These are phyloP conservation scores for Propithecus coquereli DNA, from an alignment of 2,113 vertebrate genomes.

Conservation along the genomic window DNA sequence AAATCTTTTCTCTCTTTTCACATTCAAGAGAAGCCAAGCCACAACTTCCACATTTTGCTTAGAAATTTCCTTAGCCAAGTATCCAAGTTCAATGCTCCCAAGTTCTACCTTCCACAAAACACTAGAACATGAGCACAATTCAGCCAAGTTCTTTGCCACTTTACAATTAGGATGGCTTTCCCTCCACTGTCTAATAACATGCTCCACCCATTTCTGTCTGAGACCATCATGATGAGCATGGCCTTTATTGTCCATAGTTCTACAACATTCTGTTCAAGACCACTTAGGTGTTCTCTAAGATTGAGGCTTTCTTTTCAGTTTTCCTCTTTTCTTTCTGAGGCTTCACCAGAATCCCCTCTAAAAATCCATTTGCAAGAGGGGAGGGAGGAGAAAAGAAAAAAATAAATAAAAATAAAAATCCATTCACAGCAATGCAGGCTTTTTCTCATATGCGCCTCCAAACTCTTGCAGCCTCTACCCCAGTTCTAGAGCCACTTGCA, in stretches of 20 bases:
- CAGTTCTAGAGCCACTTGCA: background rate
- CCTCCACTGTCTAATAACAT: background rate
- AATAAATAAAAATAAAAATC: background rate
- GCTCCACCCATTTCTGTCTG: background rate
- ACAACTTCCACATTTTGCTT: background rate
- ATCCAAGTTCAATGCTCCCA: background rate
- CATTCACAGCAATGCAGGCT: background rate
- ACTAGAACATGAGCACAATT: background rate
- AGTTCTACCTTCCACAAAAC: no score
- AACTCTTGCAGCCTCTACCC: background rate
- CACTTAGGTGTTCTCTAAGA: background rate
- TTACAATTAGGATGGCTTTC: background rate
- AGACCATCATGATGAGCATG: background rate
- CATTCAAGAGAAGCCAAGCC: background rate
- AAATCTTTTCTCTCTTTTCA: background rate
- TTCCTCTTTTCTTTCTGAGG: background rate
- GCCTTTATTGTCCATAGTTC: background rate
- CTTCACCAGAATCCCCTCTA: background rate
- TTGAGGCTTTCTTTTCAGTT: background rate
- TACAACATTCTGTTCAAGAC: background rate
- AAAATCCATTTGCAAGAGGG: no score
- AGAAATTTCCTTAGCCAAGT: background rate
- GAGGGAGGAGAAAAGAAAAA: no score
- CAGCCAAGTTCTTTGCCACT: background rate
- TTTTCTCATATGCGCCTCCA: background rate